A percentile compares a stretch with the other conserved stretches of the same genome.
Evolutionary conservation across 1,140 invertebrate genomes (phyloP).

Genomic region (Acromyrmex charruanus): DNA sequence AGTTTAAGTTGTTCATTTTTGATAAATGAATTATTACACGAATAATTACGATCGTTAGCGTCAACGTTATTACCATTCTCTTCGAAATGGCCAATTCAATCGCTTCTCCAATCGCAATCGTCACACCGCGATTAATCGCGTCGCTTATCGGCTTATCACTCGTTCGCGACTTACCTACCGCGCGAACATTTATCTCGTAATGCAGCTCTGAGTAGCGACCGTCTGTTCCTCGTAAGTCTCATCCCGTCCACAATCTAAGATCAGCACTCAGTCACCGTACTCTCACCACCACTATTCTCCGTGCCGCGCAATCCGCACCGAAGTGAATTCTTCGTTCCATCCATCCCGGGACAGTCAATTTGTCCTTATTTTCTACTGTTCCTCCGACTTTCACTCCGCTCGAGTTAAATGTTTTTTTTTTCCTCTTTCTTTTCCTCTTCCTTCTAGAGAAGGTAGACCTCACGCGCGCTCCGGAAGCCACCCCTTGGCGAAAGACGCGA

Average conservation of each 20-base stretch:
- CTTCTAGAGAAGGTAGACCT: background rate
- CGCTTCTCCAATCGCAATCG: background rate
- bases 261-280: constrained; percentile 48
- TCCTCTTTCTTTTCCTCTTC: background rate
- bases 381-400: constrained; percentile 62
- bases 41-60: background rate
- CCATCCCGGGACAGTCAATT: constrained; percentile 52
- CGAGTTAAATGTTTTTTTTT: constrained; percentile 72
- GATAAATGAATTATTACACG: background rate
- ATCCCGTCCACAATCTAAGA: constrained; percentile 50
- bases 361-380: constrained; percentile 54
- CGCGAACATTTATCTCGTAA: constrained; percentile 60
- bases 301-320: constrained; percentile 38
- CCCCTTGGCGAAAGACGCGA: constrained; percentile 58
- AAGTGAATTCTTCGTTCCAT: constrained; percentile 43
- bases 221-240: constrained; percentile 62
- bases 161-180: constrained; percentile 44
- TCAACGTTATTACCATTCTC: constrained; percentile 4
- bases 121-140: constrained; percentile 30
- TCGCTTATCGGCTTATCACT: constrained; percentile 44
- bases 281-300: constrained; percentile 24
- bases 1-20: background rate
- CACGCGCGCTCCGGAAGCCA: constrained; percentile 26
- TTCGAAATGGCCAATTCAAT: constrained; percentile 11
- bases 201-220: constrained; percentile 43